phyloP scores from a whole-genome alignment of 1,140 invertebrate genomes.

The Nautilus pompilius region DNA sequence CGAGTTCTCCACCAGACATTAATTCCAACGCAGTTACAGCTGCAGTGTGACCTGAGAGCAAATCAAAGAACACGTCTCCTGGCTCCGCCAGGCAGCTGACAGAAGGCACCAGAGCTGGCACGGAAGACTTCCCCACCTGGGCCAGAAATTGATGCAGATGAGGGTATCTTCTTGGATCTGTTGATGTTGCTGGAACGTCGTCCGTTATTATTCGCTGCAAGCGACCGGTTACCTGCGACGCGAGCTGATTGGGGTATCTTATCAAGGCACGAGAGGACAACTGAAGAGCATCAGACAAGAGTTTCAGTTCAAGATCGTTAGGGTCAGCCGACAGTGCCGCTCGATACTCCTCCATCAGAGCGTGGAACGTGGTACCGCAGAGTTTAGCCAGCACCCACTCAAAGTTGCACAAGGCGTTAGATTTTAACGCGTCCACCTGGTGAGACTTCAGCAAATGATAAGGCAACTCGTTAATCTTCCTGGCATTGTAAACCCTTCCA shows the following conservation, averaged over 20 bases:
- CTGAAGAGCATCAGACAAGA: constrained; percentile 89
- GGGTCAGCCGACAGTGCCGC: constrained; percentile 77
- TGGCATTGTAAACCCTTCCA: constrained; percentile 69
- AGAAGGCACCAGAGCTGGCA: constrained; percentile 44
- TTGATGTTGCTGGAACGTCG: constrained; percentile 37
- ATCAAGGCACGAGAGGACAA: constrained; percentile 68
- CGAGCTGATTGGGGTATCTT: constrained; percentile 90
- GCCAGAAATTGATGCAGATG: constrained; percentile 32
- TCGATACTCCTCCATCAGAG: constrained; percentile 91
- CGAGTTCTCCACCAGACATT: constrained; percentile 44
- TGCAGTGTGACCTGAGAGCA: constrained; percentile 46
- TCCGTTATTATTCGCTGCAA: constrained; percentile 57
- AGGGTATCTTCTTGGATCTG: constrained; percentile 45
- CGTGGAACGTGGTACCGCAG: constrained; percentile 84
- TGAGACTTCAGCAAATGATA: constrained; percentile 75
- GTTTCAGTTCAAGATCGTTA: constrained; percentile 83
- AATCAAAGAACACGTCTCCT: constrained; percentile 45
- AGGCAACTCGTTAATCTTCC: constrained; percentile 79
- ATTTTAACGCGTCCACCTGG: constrained; percentile 86
- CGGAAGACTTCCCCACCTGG: constrained; percentile 34
- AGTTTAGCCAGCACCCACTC: constrained; percentile 96
- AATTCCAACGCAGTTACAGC: constrained; percentile 44
- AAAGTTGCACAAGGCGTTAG: constrained; percentile 93
- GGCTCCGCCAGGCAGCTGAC: constrained; percentile 45
- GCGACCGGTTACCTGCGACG: constrained; percentile 86